Evolutionary conservation across 2,888 invertebrate genomes (phyloP).

Genomic region (Acleris cristana): DNA sequence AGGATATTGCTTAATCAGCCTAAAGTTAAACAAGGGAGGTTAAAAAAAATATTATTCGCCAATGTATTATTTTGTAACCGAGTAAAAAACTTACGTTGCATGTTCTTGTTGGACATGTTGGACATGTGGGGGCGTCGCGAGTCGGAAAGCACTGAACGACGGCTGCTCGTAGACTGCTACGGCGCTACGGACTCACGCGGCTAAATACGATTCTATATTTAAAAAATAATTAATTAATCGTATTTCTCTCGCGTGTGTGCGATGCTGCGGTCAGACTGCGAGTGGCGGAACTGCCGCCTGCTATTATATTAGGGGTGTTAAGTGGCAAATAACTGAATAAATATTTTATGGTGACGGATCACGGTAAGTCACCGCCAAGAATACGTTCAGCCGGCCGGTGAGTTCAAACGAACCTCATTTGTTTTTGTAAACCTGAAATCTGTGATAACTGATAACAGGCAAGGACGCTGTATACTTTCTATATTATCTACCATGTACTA

Average conservation of each 20-base stretch:
- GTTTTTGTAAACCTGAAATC: too few species aligned
- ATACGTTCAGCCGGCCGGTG: too few species aligned
- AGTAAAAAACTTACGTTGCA: slow-evolving; percentile 32
- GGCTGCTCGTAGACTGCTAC: slow-evolving; percentile 23
- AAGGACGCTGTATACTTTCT: background rate
- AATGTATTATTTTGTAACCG: background rate
- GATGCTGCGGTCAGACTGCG: slow-evolving; percentile 19
- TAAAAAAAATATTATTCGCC: slow-evolving; percentile 3
- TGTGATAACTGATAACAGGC: too few species aligned
- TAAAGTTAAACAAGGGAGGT: background rate
- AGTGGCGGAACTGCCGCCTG: slow-evolving; percentile 23
- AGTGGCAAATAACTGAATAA: slow-evolving; percentile 29
- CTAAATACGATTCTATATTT: slow-evolving; percentile 12
- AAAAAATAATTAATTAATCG: slow-evolving; percentile 18
- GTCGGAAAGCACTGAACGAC: slow-evolving; percentile 22
- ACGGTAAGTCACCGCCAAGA: slow-evolving; percentile 22
- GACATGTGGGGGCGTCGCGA: slow-evolving; percentile 22
- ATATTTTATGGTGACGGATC: slow-evolving; percentile 34
- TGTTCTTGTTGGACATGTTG: slow-evolving; percentile 34
- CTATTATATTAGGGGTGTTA: slow-evolving; percentile 28
- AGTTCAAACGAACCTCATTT: too few species aligned
- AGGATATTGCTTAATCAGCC: slow-evolving; percentile 1
- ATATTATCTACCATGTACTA: too few species aligned
- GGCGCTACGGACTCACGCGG: slow-evolving; percentile 12
- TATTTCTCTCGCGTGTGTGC: slow-evolving; percentile 22